Evolutionary conservation across 2,888 invertebrate species (phyloP).

Genomic region (Monopis laevigella): DNA sequence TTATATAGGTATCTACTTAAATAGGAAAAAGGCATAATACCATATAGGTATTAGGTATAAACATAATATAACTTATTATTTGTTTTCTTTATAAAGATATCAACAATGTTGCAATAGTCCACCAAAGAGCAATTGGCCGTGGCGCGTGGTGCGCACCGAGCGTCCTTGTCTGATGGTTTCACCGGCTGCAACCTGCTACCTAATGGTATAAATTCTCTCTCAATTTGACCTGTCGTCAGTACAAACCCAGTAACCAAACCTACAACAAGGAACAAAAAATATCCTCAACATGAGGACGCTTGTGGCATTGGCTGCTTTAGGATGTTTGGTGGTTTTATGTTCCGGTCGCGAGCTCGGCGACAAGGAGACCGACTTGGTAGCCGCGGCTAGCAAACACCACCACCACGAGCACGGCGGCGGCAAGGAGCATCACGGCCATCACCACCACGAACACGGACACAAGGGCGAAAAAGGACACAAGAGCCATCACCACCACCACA

Average conservation of each 20-base stretch:
- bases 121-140: constrained; percentile 39
- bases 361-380: constrained; percentile 48
- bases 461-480: constrained; percentile 84
- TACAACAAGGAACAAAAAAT: constrained; percentile 32
- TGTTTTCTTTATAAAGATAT: too few species aligned
- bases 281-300: constrained; percentile 48
- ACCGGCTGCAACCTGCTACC: constrained; percentile 49
- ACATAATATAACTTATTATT: too few species aligned
- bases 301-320: constrained; percentile 46
- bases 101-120: too few species aligned
- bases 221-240: constrained; percentile 42
- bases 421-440: constrained; percentile 72
- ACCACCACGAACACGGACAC: constrained; percentile 75
- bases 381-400: constrained; percentile 56
- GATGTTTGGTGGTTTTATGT: constrained; percentile 40
- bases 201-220: constrained; percentile 53
- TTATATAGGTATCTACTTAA: too few species aligned
- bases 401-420: constrained; percentile 75
- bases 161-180: constrained; percentile 63
- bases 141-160: constrained; percentile 37
- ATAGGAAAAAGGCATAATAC: too few species aligned
- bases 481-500: constrained; percentile 78
- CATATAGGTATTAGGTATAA: too few species aligned
- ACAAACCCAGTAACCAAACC: constrained; percentile 42
- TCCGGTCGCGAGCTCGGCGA: constrained; percentile 44